Conservation (phyloP, 1,140 invertebrate species). For the Himalopsyche phryganea region DNA sequence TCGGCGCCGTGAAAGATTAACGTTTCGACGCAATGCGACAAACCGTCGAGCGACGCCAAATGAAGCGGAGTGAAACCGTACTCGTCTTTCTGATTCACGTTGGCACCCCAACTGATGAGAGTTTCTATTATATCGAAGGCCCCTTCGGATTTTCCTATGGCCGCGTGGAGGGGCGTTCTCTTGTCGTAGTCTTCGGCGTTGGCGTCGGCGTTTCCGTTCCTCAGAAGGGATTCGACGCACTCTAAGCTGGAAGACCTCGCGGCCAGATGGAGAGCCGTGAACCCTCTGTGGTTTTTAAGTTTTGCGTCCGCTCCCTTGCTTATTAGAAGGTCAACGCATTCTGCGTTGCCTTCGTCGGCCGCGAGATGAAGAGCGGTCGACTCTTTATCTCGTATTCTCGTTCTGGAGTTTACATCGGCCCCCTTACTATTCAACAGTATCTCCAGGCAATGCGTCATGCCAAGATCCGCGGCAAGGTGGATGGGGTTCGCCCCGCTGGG, state of each 20-base stretch:
- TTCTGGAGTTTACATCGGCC: slow-evolving; percentile 56
- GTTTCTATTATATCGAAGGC: slow-evolving; percentile 74
- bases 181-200: slow-evolving; percentile 75
- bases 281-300: slow-evolving; percentile 68
- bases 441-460: slow-evolving; percentile 64
- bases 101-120: slow-evolving; percentile 71
- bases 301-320: slow-evolving; percentile 68
- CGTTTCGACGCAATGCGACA: slow-evolving; percentile 78
- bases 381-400: slow-evolving; percentile 64
- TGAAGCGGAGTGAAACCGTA: slow-evolving; percentile 88
- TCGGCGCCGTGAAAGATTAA: slow-evolving; percentile 80
- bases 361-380: slow-evolving; percentile 77
- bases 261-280: slow-evolving; percentile 75
- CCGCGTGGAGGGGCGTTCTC: slow-evolving; percentile 72
- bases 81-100: slow-evolving; percentile 81
- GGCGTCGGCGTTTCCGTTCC: slow-evolving; percentile 67
- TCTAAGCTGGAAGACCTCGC: slow-evolving; percentile 72
- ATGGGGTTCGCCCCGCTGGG: slow-evolving; percentile 70
- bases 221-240: slow-evolving; percentile 69
- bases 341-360: slow-evolving; percentile 71
- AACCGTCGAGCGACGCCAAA: slow-evolving; percentile 78
- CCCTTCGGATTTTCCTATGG: slow-evolving; percentile 69
- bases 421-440: slow-evolving; percentile 65
- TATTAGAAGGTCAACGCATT: slow-evolving; percentile 69
- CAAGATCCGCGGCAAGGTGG: slow-evolving; percentile 72